Evolutionary conservation across 2,797 vertebrate genomes (phyloP).

Genomic region (Pseudochaenichthys georgianus): DNA sequence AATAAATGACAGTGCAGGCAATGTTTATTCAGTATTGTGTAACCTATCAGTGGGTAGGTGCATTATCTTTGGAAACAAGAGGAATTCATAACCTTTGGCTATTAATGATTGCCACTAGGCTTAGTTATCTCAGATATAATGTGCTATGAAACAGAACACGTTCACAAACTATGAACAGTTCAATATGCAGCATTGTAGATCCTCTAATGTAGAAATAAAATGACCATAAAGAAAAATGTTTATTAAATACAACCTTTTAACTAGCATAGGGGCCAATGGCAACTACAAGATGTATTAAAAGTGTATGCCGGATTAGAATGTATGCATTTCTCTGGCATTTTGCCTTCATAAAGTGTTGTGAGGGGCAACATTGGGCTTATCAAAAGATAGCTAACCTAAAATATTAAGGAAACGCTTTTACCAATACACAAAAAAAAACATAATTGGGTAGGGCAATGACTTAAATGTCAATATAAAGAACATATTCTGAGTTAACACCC

Average conservation of each 20-base stretch:
- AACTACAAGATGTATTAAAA: background rate
- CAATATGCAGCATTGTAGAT: background rate
- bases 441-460: background rate
- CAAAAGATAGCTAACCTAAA: background rate
- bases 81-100: conserved; percentile 28
- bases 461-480: background rate
- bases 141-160: background rate
- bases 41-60: conserved; percentile 4
- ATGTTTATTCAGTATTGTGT: conserved; percentile 47
- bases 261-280: background rate
- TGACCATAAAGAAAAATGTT: background rate
- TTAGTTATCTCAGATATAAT: background rate
- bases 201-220: background rate
- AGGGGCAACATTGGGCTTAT: background rate
- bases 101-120: conserved; percentile 25
- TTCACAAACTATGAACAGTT: background rate
- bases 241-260: background rate
- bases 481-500: background rate
- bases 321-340: background rate
- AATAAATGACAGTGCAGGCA: conserved; percentile 33
- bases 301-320: background rate
- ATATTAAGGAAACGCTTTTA: background rate
- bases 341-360: background rate
- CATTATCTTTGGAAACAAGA: conserved; percentile 32
- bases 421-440: background rate